Base-by-base conservation (phyloP, 2,888 invertebrate genomes). In the Dione juno region DNA sequence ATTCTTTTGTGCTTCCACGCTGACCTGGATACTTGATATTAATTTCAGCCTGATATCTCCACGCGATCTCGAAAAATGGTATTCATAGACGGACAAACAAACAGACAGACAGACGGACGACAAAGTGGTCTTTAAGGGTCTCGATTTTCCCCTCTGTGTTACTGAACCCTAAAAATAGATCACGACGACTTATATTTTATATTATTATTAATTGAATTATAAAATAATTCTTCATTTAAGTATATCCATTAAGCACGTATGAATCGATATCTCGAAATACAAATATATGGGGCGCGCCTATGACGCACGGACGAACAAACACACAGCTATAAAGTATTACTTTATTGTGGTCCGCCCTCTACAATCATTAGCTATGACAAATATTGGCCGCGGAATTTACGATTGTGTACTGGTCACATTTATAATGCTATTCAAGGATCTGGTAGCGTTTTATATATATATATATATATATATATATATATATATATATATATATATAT, bases 271-370 rank as follows among this genome's bases (percentile, higher is more conserved):
- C 69, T 63, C 70, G 73, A 71, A 73, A 71, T 66, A 69, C 61
- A 73, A 76, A 76, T 74, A 74, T 75, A 70, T 73, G 78, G 84
- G 89, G 88, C 75, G 89, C 82, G 89, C 85, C 88, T 82, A 84
- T 90, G 91, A 92, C 92, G 91, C 90, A 89, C 86, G 83, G 75
- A 75, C 81, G 80, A 72, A 81, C 88, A 88, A 89, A 89, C 89
- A 90, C 79, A 80, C 78, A 74, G 81, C 87, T 84, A 88, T 91
- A 91, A 92, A 90, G 81, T 88, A 89, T 88, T 86, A 89, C 84
- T 89, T 89, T 90, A 90, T 89, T 88, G 84, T 88, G 84, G 84
- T 84, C 83, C 88, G 85, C 90, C 90, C 87, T 84, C 81, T 79
- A 82, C 84, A 83, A 88, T 89, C 87, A 88, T 86, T 87, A 85